A percentile compares a stretch with the other conserved stretches of the same genome.
phyloP scores from a whole-genome alignment of 2,113 vertebrate species.

The Hippolais icterina region DNA sequence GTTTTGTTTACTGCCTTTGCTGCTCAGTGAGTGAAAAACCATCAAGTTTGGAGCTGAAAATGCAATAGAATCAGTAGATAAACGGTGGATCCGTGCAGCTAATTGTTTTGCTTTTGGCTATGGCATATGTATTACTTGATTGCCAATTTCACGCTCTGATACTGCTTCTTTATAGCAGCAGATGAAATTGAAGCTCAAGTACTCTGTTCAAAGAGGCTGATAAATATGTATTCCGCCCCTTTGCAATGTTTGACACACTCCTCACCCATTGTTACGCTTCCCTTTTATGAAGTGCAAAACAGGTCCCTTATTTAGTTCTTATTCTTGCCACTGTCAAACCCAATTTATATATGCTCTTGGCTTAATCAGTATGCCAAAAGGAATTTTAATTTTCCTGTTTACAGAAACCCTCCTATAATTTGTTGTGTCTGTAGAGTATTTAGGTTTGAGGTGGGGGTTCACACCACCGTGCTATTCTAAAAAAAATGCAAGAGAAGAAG shows the following conservation, averaged over 20 bases:
- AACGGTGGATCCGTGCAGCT: not conserved
- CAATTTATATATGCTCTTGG: not conserved
- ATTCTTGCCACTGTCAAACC: not conserved
- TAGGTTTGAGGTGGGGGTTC: not conserved
- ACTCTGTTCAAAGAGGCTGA: not conserved
- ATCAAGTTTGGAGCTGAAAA: not conserved
- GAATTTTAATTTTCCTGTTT: not conserved
- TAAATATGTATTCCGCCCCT: constrained; percentile 17
- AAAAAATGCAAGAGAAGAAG: not conserved
- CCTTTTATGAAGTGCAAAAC: not conserved
- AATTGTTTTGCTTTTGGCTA: constrained; percentile 60
- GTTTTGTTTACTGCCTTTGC: constrained; percentile 35
- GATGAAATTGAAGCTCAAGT: constrained; percentile 22
- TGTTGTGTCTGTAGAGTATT: not conserved
- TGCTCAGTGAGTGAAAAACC: not conserved
- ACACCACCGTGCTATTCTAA: not conserved
- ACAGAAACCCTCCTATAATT: not conserved
- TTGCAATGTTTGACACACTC: not conserved
- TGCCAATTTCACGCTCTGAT: constrained; percentile 56
- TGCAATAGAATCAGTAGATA: not conserved
- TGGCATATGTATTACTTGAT: constrained; percentile 46
- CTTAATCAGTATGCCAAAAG: not conserved
- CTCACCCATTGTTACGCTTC: not conserved
- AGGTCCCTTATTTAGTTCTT: not conserved
- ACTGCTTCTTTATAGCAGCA: constrained; percentile 30